phyloP scores from a whole-genome alignment of 2,797 vertebrate species.

The Sorex maritimensis region DNA sequence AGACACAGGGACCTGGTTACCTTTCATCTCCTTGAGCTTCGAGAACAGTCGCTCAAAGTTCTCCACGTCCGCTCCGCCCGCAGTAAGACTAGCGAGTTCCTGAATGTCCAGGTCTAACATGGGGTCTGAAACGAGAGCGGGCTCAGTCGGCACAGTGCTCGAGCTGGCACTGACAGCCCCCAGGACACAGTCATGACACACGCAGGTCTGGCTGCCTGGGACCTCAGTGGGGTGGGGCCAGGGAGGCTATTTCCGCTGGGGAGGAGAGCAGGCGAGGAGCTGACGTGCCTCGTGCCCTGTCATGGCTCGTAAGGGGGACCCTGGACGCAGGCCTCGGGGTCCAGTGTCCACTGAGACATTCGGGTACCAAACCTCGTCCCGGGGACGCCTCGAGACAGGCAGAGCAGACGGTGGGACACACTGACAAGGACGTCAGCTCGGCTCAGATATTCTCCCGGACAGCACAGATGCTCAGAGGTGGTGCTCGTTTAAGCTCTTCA shows the following conservation, averaged over 20 bases:
- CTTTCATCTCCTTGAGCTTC: conserved; percentile 99
- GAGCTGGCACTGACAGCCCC: not conserved
- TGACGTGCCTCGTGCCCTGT: too few species aligned
- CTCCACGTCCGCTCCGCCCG: conserved; percentile 96
- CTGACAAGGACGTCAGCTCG: not conserved
- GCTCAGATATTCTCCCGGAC: conserved; percentile 18
- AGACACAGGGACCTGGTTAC: conserved; percentile 87
- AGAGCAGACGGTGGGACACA: not conserved
- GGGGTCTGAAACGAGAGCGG: conserved; percentile 92
- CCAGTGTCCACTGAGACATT: too few species aligned
- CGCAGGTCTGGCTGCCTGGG: too few species aligned
- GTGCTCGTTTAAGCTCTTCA: not conserved
- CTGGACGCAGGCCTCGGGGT: too few species aligned
- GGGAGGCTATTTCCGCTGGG: too few species aligned
- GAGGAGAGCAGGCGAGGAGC: too few species aligned
- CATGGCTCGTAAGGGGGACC: too few species aligned
- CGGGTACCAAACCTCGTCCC: too few species aligned
- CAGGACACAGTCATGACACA: not conserved
- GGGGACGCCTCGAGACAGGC: not conserved
- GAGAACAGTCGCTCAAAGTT: conserved; percentile 98
- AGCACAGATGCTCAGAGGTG: not conserved
- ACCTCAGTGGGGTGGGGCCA: too few species aligned
- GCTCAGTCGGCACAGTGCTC: not conserved
- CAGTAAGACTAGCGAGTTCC: conserved; percentile 97
- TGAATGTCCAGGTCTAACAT: conserved; percentile 97